Evolutionary conservation across 2,888 invertebrate species (phyloP).

Genomic region (Nomada hirtipes): DNA sequence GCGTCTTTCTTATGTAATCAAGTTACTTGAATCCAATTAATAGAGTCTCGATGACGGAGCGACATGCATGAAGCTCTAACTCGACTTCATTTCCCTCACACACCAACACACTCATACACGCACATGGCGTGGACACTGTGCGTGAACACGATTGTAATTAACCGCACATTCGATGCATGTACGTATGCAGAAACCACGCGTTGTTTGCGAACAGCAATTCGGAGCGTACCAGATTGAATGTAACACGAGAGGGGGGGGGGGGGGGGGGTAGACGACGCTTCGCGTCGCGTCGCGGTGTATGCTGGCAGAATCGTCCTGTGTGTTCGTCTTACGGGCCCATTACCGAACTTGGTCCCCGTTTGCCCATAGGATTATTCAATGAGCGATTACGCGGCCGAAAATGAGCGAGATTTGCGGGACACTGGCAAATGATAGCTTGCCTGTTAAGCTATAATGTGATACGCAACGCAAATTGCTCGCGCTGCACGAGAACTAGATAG

Average conservation of each 20-base stretch:
- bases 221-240: conserved; percentile 62
- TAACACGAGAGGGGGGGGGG: conserved; percentile 43
- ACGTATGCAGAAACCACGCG: conserved; percentile 62
- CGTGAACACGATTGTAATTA: conserved; percentile 63
- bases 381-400: conserved; percentile 37
- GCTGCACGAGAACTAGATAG: not conserved
- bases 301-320: conserved; percentile 15
- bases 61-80: conserved; percentile 31
- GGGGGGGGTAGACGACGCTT: not conserved
- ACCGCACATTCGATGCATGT: conserved; percentile 61
- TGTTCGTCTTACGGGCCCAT: conserved; percentile 52
- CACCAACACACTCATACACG: not conserved
- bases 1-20: conserved; percentile 73
- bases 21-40: conserved; percentile 76
- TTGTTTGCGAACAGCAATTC: conserved; percentile 71
- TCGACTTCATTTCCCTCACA: conserved; percentile 42
- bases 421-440: conserved; percentile 19
- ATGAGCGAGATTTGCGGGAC: conserved; percentile 39
- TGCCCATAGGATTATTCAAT: conserved; percentile 36
- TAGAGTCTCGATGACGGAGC: conserved; percentile 67
- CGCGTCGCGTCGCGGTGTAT: conserved; percentile 4
- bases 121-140: not conserved
- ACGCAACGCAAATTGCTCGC: not conserved
- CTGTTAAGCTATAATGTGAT: not conserved
- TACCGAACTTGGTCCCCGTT: conserved; percentile 21